Evolutionary conservation across 2,113 vertebrate genomes (phyloP).

Genomic region (Recurvirostra avosetta): DNA sequence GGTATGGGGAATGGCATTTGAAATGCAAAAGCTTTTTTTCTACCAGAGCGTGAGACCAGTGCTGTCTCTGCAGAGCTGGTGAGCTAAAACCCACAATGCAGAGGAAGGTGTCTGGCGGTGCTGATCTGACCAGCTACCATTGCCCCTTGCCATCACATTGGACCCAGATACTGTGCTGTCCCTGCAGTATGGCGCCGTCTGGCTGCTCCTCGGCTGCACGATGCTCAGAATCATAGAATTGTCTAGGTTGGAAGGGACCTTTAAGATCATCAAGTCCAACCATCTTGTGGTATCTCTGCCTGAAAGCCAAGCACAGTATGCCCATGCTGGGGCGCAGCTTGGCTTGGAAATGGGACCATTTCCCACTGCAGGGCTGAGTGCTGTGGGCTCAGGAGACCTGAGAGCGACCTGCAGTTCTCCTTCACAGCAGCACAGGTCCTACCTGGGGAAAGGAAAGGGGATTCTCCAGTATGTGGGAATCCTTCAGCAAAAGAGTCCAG

Average conservation of each 20-base stretch:
- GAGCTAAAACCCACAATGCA: not conserved
- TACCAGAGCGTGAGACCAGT: not conserved
- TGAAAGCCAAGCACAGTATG: not conserved
- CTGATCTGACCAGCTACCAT: not conserved
- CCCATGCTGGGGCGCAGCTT: not conserved
- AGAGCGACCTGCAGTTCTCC: not conserved
- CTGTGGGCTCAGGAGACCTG: fast-evolving
- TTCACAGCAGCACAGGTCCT: not conserved
- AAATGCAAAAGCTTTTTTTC: not conserved
- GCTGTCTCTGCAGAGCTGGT: not conserved
- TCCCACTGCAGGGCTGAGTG: not conserved
- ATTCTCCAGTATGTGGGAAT: fast-evolving
- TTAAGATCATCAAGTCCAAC: no score
- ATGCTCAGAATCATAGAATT: not conserved
- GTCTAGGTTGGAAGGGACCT: no score
- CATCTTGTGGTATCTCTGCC: not conserved
- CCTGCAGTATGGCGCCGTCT: not conserved
- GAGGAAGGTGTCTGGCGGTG: not conserved
- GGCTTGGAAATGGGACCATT: not conserved
- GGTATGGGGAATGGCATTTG: not conserved
- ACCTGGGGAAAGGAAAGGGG: not conserved
- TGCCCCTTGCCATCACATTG: not conserved
- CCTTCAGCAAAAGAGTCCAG: not conserved
- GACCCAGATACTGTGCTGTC: not conserved
- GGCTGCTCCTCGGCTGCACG: fast-evolving